phyloP scores from a whole-genome alignment of 1,140 invertebrate species.

The Scaptomyza montana region DNA sequence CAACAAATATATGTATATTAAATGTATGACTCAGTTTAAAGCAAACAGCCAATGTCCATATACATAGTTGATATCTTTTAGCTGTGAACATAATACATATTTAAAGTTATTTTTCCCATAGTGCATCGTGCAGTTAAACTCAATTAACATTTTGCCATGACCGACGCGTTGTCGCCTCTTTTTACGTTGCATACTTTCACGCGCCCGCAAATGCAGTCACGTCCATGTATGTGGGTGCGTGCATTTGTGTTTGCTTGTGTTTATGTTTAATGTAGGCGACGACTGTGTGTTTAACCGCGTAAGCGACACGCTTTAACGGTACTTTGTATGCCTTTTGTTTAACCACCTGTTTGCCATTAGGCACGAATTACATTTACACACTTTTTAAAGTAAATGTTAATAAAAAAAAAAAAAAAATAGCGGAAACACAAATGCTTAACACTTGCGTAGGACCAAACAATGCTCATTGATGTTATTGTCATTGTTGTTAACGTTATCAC shows the following conservation, averaged over 20 bases:
- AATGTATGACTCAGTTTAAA: no score
- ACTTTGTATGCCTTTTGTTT: slow-evolving; percentile 18
- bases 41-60: no score
- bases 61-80: no score
- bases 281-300: slow-evolving; percentile 21
- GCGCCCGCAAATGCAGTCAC: slow-evolving; percentile 22
- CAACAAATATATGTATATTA: no score
- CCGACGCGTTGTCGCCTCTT: slow-evolving; percentile 2
- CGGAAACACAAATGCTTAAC: background rate
- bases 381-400: slow-evolving; percentile 25
- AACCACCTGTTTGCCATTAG: slow-evolving; percentile 7
- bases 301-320: slow-evolving; percentile 31
- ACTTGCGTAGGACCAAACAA: slow-evolving; percentile 16
- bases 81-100: no score
- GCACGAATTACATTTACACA: slow-evolving; percentile 20
- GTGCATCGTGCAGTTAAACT: slow-evolving; percentile 25
- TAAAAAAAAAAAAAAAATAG: background rate
- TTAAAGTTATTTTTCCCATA: slow-evolving; percentile 1
- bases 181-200: slow-evolving; percentile 45
- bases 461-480: slow-evolving; percentile 8
- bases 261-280: slow-evolving; percentile 1
- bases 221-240: slow-evolving; percentile 3
- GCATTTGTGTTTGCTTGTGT: background rate
- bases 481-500: slow-evolving; percentile 28
- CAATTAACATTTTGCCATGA: slow-evolving; percentile 32